Conservation (phyloP, 2,888 invertebrate species). For the Agrotis segetum region DNA sequence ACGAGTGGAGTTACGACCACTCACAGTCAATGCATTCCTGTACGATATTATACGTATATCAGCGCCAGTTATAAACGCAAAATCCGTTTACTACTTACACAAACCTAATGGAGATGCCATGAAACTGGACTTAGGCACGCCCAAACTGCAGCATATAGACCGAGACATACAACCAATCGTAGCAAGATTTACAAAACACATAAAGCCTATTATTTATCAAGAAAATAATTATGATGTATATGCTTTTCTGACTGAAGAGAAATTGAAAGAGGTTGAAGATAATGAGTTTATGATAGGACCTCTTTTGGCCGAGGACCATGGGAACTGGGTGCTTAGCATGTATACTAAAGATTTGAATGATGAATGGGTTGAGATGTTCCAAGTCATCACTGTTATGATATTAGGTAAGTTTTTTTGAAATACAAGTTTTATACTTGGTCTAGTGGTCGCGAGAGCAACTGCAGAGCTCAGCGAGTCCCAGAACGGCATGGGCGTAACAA, state of each 20-base stretch:
- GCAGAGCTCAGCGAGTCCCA: no score
- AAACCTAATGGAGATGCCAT: conserved; percentile 76
- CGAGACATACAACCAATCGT: conserved; percentile 12
- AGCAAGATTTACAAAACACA: conserved; percentile 32
- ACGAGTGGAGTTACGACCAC: conserved; percentile 73
- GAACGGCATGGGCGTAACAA: no score
- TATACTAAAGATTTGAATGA: conserved; percentile 71
- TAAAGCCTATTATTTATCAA: conserved; percentile 47
- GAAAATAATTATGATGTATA: conserved; percentile 59
- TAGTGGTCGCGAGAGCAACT: no score
- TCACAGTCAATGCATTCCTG: conserved; percentile 69
- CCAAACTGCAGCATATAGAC: conserved; percentile 20
- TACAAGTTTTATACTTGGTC: no score
- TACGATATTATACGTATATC: conserved; percentile 76
- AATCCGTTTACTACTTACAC: conserved; percentile 71
- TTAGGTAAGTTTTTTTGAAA: conserved; percentile 68
- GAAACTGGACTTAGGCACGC: conserved; percentile 66
- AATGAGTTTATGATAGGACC: conserved; percentile 83
- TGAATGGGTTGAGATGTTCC: conserved; percentile 78
- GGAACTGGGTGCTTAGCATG: conserved; percentile 84
- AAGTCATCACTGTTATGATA: conserved; percentile 81
- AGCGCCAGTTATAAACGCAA: conserved; percentile 70
- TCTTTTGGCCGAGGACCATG: conserved; percentile 76
- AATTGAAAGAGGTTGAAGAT: conserved; percentile 62
- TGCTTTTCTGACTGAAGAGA: conserved; percentile 8